Conservation (phyloP, 2,113 vertebrate genomes). For the Bambusicola thoracicus region DNA sequence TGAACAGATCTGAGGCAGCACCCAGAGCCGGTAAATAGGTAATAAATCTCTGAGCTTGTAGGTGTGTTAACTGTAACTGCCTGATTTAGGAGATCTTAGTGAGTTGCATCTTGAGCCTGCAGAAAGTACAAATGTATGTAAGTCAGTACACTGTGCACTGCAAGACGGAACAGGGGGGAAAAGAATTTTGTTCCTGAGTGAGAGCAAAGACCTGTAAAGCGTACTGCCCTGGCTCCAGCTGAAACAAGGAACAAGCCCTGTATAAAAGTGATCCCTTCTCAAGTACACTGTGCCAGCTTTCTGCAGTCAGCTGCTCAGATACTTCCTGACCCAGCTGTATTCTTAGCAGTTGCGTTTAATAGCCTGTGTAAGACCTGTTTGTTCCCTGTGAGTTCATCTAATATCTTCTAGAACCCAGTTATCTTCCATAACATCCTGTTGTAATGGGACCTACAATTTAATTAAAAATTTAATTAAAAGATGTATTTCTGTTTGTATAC, state of each 20-base stretch:
- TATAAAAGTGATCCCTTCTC: background rate
- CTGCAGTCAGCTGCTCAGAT: background rate
- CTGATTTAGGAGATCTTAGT: background rate
- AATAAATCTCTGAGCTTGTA: background rate
- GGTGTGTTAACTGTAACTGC: background rate
- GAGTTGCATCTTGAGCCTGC: background rate
- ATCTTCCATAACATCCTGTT: constrained; percentile 6
- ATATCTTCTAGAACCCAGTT: constrained; percentile 12
- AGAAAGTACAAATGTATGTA: background rate
- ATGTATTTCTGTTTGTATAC: background rate
- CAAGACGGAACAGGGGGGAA: background rate
- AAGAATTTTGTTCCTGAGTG: background rate
- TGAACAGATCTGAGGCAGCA: background rate
- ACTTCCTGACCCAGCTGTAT: background rate
- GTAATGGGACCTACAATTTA: constrained; percentile 8
- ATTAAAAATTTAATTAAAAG: background rate
- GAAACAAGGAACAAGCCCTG: background rate
- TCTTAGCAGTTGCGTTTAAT: background rate
- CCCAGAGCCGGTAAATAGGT: background rate
- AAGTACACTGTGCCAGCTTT: background rate
- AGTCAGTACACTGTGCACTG: background rate
- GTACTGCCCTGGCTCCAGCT: background rate
- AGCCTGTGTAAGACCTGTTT: background rate
- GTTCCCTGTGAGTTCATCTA: background rate
- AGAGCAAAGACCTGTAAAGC: background rate